Evolutionary conservation across 2,113 vertebrate genomes (phyloP), one percentile per base, ranked within the genome.

Genomic region (Limnothrissa miodon): DNA sequence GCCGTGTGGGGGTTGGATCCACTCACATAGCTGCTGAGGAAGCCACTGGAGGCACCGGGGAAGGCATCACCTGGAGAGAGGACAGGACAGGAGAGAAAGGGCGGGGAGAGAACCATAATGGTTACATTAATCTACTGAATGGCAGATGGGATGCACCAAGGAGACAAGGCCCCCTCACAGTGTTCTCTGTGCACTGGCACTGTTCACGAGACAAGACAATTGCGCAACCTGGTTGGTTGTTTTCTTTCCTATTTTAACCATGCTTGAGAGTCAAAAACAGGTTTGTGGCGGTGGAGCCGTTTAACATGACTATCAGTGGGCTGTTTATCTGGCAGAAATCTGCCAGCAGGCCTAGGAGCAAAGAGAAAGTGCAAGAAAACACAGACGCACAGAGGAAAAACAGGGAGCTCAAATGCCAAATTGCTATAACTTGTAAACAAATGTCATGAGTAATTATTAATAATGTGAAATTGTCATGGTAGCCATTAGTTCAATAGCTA

Each of bases 21-120:
- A 85, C 95, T 93, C 66, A 95, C 91, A 78, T 95, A 96, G 87
- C 95, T 92, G 66, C 95, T 90, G 88, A 96, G 93, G 91, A 95
- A 96, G 42, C 92, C 90, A 82, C 89, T 89, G 86, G 94, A 93
- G 89, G 92, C 90, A 87, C 93, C 87, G 4, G 92, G 84, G 90
- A 92, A 95, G 92, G 94, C 93, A 90, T 97, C 95, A 81, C 93
- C 96, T 96, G 86, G 83, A 66, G 70, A 82, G 53, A 74, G n/a
- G 42, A 85, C 45, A 45, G 70, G 36, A 81, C 42, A 17, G 45
- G 21, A 17, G 10, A 39, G 19, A 29, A 39, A n/a, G n/a, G n/a
- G n/a, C n/a, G n/a, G n/a, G n/a, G n/a, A n/a, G n/a, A n/a, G n/a
- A n/a, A n/a, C n/a, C n/a, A n/a, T n/a, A 23, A 39, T 39, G 59